Evolutionary conservation across 2,113 vertebrate genomes (phyloP).

Genomic region (Oreamnos americanus): DNA sequence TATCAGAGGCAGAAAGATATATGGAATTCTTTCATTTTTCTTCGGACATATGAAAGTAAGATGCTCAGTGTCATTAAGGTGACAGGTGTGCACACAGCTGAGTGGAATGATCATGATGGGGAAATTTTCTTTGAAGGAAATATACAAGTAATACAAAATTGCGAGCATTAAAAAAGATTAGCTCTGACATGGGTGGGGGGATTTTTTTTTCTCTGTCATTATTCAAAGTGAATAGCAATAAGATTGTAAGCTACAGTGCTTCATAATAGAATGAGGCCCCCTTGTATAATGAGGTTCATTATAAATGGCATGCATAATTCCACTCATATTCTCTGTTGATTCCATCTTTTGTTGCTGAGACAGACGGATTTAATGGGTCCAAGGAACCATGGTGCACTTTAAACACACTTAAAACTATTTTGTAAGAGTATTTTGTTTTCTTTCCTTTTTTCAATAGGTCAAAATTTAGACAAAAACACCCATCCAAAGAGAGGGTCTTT

Average conservation of each 20-base stretch:
- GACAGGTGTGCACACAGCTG: not conserved
- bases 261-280: conserved; percentile 71
- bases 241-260: conserved; percentile 65
- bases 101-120: not conserved
- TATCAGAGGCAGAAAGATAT: not conserved
- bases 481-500: not conserved
- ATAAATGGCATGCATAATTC: conserved; percentile 78
- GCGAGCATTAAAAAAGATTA: conserved; percentile 64
- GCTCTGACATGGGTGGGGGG: conserved; percentile 48
- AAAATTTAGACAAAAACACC: not conserved
- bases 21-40: not conserved
- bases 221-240: conserved; percentile 68
- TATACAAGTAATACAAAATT: conserved; percentile 36
- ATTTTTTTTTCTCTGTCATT: conserved; percentile 54
- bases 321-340: conserved; percentile 64
- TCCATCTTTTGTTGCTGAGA: conserved; percentile 75
- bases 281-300: conserved; percentile 76
- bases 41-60: not conserved
- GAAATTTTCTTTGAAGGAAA: conserved; percentile 35
- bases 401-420: conserved; percentile 60
- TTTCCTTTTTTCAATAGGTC: conserved; percentile 1
- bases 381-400: conserved; percentile 37
- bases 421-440: conserved; percentile 32
- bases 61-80: not conserved
- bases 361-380: conserved; percentile 71